Evolutionary conservation across 2,888 invertebrate species (phyloP), one percentile per base, ranked within the genome.

Genomic region (Diachrysia chrysitis): DNA sequence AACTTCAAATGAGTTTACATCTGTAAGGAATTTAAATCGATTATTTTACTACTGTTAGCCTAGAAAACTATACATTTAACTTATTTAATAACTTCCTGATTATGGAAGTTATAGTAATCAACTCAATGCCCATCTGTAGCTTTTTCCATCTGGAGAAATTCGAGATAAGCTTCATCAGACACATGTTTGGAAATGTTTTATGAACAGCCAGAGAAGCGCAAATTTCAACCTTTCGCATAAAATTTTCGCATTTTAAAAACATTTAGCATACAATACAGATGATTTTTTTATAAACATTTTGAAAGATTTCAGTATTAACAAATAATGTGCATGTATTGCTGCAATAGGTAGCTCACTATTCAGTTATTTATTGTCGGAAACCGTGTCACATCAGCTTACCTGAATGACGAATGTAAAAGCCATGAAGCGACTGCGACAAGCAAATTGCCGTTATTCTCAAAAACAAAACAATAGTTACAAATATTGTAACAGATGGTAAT

Each of bases 401-500:
- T 63, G 32, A 66, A 62, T 57, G 70, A 70, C 68, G 63, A 16
- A 54, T 60, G 14, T 64, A 73, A 73, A 23, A 58, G 6, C 61
- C 70, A 60, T 68, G 66, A 61, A 78, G 32, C 55, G 53, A 58
- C 66, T 19, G 16, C 56, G 21, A 53, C 29, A 56, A 32, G 66
- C 63, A 60, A 64, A 63, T 64, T 66, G 10, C 76, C 73, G 79
- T 80, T 76, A 76, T 58, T 66, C 56, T 58, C 21, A 48, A 61
- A 71, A 69, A 82, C 71, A 69, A 66, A 63, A 70, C 68, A 76
- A 17, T 54, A 56, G 60, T 60, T 42, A 55, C 29, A 63, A 81
- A 78, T 71, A 67, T 80, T 81, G 54, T 58, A 25, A 60, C 82
- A 81, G 68, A 56, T 81, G 73, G 60, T 63, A 46, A 55, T 58